A percentile compares a stretch with the other conserved stretches of the same genome.
Evolutionary conservation across 2,888 invertebrate species (phyloP).

Genomic region (Tryphoninae sp.): DNA sequence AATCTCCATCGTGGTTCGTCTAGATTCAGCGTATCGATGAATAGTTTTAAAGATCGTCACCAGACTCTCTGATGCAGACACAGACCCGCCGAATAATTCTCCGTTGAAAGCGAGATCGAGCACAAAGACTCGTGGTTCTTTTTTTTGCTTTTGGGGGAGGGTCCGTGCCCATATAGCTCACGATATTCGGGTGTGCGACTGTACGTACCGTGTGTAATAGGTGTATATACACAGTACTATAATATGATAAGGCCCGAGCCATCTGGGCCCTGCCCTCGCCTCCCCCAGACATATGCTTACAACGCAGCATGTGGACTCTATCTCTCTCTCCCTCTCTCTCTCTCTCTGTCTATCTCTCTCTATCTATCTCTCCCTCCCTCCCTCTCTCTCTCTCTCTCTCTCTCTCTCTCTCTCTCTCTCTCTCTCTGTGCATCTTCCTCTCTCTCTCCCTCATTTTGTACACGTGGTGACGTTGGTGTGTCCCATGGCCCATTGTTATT

Average conservation of each 20-base stretch:
- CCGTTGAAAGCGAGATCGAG: slow-evolving; percentile 22
- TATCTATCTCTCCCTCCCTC: slow-evolving; percentile 20
- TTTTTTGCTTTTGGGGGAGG: slow-evolving; percentile 29
- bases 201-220: neutral
- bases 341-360: slow-evolving; percentile 18
- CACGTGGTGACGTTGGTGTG: slow-evolving; percentile 53
- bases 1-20: slow-evolving; percentile 2
- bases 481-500: slow-evolving; percentile 67
- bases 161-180: neutral
- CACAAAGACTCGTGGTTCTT: slow-evolving; percentile 34
- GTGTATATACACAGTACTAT: slow-evolving; percentile 26
- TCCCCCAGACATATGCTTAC: slow-evolving; percentile 73
- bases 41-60: neutral
- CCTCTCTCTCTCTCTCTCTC: neutral
- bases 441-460: slow-evolving; percentile 19
- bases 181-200: neutral
- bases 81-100: slow-evolving; percentile 16
- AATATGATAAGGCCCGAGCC: slow-evolving; percentile 72
- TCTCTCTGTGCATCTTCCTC: neutral
- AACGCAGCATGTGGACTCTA: slow-evolving; percentile 68
- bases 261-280: slow-evolving; percentile 61
- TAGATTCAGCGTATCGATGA: neutral
- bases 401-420: slow-evolving; percentile 16
- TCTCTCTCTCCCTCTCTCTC: slow-evolving; percentile 5
- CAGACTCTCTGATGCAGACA: neutral